phyloP scores from a whole-genome alignment of 2,888 invertebrate species.

The Cybosia mesomella region DNA sequence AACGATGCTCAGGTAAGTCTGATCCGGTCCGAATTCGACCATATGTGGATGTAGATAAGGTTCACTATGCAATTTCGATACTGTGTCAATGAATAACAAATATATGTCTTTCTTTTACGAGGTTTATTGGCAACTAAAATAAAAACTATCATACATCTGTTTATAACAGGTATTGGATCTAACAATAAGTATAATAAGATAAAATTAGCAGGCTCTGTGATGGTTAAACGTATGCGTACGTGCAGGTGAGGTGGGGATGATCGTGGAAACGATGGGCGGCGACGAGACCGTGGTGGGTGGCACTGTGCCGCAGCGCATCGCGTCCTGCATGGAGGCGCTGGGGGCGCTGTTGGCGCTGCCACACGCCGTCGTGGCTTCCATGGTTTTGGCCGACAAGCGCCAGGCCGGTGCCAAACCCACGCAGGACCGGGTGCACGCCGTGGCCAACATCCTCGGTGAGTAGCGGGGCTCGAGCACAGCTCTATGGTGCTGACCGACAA shows the following conservation, averaged over 20 bases:
- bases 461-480: too few species aligned
- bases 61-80: too few species aligned
- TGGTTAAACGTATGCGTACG: not conserved
- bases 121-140: too few species aligned
- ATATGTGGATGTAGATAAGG: too few species aligned
- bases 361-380: slow-evolving; percentile 93
- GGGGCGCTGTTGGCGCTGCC: slow-evolving; percentile 96
- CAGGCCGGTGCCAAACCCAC: slow-evolving; percentile 87
- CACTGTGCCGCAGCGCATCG: slow-evolving; percentile 97
- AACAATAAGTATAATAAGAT: too few species aligned
- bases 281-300: slow-evolving; percentile 98
- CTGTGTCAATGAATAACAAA: too few species aligned
- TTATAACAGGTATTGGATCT: too few species aligned
- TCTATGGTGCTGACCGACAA: too few species aligned
- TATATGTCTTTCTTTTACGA: too few species aligned
- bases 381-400: slow-evolving; percentile 96
- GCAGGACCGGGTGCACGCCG: slow-evolving; percentile 89
- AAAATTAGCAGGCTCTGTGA: not conserved
- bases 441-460: slow-evolving; percentile 94
- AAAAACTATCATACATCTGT: too few species aligned
- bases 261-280: slow-evolving; percentile 95
- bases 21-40: too few species aligned
- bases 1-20: too few species aligned
- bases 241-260: slow-evolving; percentile 95
- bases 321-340: slow-evolving; percentile 96